Conservation (phyloP, 2,113 vertebrate species). For the cattle (Bos taurus) region ARS-UCD2.0 NC_037345.1:63999501-64000000, state of each 20-base stretch:
- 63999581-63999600: neutral
- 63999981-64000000: neutral
- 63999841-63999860: neutral
- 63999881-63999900: neutral
- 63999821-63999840: neutral
- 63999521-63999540: neutral
- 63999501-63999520: neutral
- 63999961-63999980: neutral
- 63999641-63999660: neutral
- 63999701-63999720: neutral
- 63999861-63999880: accelerated
- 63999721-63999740: neutral
- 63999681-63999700: neutral
- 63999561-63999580: neutral
- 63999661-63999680: neutral
- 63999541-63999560: neutral
- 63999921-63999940: neutral
- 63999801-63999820: neutral
- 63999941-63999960: neutral
- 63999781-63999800: neutral
- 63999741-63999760: neutral
- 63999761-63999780: neutral
- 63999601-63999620: neutral
- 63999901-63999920: neutral
- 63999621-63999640: neutral